These are phyloP conservation scores for Melanargia galathea DNA, from an alignment of 2,888 invertebrate genomes.

Conservation along the genomic window DNA sequence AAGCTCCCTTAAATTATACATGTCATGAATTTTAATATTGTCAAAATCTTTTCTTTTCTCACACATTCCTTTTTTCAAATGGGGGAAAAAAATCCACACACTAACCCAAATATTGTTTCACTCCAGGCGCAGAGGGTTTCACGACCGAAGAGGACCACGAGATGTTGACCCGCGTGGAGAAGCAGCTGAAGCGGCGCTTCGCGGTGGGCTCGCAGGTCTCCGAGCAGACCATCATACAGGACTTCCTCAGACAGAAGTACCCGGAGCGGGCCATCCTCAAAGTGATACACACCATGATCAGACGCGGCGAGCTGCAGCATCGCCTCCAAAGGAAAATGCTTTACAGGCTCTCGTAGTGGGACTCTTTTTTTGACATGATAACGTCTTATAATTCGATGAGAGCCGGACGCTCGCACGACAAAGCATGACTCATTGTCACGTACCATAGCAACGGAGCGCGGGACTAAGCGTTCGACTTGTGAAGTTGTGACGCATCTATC, in stretches of 20 bases:
- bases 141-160: slow-evolving; percentile 97
- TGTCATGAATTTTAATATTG: too few species aligned
- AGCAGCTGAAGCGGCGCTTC: slow-evolving; percentile 95
- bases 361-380: neutral
- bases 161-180: slow-evolving; percentile 93
- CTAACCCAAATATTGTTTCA: neutral
- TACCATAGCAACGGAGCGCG: too few species aligned
- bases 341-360: slow-evolving; percentile 89
- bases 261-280: slow-evolving; percentile 93
- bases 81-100: neutral
- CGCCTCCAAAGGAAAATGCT: slow-evolving; percentile 98
- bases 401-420: too few species aligned
- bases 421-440: too few species aligned
- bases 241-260: slow-evolving; percentile 92
- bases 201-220: slow-evolving; percentile 98
- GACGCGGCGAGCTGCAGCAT: slow-evolving; percentile 97
- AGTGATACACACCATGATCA: slow-evolving; percentile 96
- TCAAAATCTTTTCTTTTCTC: too few species aligned
- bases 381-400: too few species aligned
- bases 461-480: too few species aligned
- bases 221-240: slow-evolving; percentile 95
- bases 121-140: slow-evolving; percentile 96
- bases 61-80: neutral
- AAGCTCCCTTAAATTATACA: too few species aligned
- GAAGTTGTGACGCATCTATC: too few species aligned